Conservation (phyloP, 2,888 invertebrate genomes). For the Dioctria rufipes region DNA sequence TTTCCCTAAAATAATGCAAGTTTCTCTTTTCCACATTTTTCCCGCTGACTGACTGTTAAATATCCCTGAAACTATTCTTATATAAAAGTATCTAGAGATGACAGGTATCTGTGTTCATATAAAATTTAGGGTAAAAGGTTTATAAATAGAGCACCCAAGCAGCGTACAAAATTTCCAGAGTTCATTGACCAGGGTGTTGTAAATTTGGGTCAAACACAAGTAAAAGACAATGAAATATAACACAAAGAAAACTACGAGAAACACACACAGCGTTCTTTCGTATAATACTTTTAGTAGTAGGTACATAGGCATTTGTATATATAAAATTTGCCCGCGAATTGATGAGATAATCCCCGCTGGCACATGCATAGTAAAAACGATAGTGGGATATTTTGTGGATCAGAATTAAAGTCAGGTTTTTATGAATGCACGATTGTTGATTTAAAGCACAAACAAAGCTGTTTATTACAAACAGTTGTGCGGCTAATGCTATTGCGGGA, state of each 20-base stretch:
- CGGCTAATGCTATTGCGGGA: too few species aligned
- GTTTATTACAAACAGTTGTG: not conserved
- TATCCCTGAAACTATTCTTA: too few species aligned
- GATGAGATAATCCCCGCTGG: too few species aligned
- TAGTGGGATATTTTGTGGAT: too few species aligned
- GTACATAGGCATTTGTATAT: too few species aligned
- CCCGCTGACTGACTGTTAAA: too few species aligned
- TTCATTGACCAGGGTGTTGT: constrained; percentile 65
- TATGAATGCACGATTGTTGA: constrained; percentile 32
- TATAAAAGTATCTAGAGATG: too few species aligned
- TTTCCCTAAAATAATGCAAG: too few species aligned
- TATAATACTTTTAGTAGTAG: not conserved
- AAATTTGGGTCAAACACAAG: constrained; percentile 65
- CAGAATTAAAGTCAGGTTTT: not conserved
- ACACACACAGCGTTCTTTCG: not conserved
- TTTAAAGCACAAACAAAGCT: not conserved
- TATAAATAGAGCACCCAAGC: constrained; percentile 52
- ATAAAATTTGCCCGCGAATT: too few species aligned
- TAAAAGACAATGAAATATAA: constrained; percentile 18
- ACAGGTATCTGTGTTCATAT: not conserved
- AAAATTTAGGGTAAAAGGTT: constrained; percentile 49
- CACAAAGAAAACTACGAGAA: constrained; percentile 13
- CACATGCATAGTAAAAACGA: too few species aligned
- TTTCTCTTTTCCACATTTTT: too few species aligned
- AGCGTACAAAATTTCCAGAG: constrained; percentile 59